Conservation (phyloP, 2,797 vertebrate genomes). For the Spheniscus humboldti region DNA sequence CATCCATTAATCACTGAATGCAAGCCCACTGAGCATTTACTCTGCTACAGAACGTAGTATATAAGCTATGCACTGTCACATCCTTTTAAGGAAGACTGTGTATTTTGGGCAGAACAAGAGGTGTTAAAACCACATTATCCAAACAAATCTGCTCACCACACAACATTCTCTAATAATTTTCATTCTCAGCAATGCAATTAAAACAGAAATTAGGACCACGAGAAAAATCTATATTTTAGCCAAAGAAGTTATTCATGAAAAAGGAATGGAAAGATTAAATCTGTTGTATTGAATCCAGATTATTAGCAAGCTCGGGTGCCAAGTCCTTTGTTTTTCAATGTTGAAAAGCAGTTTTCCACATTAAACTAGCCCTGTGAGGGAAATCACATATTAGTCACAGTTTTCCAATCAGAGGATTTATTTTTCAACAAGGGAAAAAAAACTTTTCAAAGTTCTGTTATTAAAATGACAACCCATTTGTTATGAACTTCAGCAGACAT, state of each 20-base stretch:
- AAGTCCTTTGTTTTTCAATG: conserved; percentile 23
- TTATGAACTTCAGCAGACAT: background rate
- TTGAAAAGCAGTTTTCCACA: background rate
- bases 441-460: background rate
- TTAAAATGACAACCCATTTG: conserved; percentile 7
- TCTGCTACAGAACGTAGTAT: background rate
- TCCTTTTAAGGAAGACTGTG: conserved; percentile 39
- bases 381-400: conserved; percentile 23
- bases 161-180: conserved; percentile 48
- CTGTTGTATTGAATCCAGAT: conserved; percentile 37
- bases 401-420: conserved; percentile 25
- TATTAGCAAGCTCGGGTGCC: background rate
- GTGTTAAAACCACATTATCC: conserved; percentile 47
- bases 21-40: background rate
- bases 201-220: conserved; percentile 18
- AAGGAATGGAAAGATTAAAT: conserved; percentile 38
- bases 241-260: conserved; percentile 11
- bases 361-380: conserved; percentile 8
- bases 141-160: conserved; percentile 47
- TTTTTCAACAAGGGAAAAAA: conserved; percentile 33
- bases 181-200: conserved; percentile 36
- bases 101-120: conserved; percentile 15
- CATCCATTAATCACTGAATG: background rate
- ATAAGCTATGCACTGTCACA: conserved; percentile 1
- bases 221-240: conserved; percentile 30